These are phyloP conservation scores for Ardeotis arabs DNA, from an alignment of 2,113 vertebrate species.

Conservation along the genomic window DNA sequence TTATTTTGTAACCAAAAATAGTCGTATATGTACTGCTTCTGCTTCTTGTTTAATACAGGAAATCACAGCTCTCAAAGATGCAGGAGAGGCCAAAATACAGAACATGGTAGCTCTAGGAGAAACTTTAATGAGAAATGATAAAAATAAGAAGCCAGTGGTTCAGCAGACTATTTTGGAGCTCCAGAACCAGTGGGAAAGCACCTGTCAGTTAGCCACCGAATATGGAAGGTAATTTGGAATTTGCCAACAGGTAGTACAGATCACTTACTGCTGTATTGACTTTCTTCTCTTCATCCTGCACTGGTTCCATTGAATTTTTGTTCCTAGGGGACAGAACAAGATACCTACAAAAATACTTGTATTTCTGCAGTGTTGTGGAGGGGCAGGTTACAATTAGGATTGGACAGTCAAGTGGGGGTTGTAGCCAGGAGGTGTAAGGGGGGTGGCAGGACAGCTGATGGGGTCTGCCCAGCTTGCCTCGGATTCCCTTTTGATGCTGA, in stretches of 20 bases:
- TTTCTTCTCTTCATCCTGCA: not conserved
- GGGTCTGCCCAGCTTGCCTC: not conserved
- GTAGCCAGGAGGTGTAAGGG: not conserved
- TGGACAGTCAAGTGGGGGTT: not conserved
- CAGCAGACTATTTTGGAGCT: conserved; percentile 65
- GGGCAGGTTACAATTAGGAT: not conserved
- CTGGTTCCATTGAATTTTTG: not conserved
- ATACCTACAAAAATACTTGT: not conserved
- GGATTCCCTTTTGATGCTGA: not conserved
- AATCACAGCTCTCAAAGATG: conserved; percentile 69
- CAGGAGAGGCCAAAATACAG: conserved; percentile 71
- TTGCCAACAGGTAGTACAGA: not conserved
- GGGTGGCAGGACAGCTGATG: not conserved
- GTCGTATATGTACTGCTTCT: not conserved
- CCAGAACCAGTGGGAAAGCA: conserved; percentile 67
- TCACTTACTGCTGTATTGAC: not conserved
- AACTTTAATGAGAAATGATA: conserved; percentile 10
- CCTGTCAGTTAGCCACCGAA: conserved; percentile 51
- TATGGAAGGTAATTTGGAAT: conserved; percentile 65
- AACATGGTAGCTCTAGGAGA: conserved; percentile 38
- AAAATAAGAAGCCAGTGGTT: not conserved
- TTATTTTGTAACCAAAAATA: not conserved
- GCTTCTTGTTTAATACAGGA: conserved; percentile 57
- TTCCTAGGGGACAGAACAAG: not conserved
- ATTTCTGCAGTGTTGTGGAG: not conserved